Percentiles rank a stretch among this genome's conserved stretches.
These are phyloP conservation scores for Australoheros facetus DNA, from an alignment of 2,797 vertebrate genomes.

Conservation along the genomic window DNA sequence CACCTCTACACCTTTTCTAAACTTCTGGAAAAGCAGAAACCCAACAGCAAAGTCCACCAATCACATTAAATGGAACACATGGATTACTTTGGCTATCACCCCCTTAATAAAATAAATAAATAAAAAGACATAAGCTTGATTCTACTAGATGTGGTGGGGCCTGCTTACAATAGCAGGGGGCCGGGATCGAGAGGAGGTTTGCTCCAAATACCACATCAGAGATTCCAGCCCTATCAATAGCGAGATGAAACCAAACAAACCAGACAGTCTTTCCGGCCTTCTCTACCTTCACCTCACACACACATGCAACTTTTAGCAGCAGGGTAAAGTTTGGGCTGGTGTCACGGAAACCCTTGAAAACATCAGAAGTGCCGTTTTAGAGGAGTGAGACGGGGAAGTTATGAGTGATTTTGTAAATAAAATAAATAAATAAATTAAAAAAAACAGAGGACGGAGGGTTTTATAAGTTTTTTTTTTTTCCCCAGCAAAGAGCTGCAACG, in stretches of 20 bases:
- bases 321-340: conserved; percentile 62
- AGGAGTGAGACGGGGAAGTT: conserved; percentile 16
- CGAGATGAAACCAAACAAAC: conserved; percentile 52
- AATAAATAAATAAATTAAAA: neutral
- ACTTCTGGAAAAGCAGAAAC: neutral
- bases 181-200: conserved; percentile 4
- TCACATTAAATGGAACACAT: neutral
- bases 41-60: neutral
- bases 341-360: conserved; percentile 71
- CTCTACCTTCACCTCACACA: conserved; percentile 60
- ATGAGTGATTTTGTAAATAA: conserved; percentile 10
- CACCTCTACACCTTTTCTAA: neutral
- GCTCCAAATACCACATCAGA: conserved; percentile 38
- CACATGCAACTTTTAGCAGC: conserved; percentile 56
- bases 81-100: neutral
- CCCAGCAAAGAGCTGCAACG: neutral
- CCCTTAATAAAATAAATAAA: neutral
- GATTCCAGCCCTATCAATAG: conserved; percentile 17
- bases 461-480: neutral
- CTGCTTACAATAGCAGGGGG: neutral
- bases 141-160: conserved; percentile 20
- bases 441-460: neutral
- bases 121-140: neutral
- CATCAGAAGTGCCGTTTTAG: conserved; percentile 25
- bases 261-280: conserved; percentile 50